Evolutionary conservation across 2,113 vertebrate genomes (phyloP).

Genomic region (Macheiramphus alcinus): DNA sequence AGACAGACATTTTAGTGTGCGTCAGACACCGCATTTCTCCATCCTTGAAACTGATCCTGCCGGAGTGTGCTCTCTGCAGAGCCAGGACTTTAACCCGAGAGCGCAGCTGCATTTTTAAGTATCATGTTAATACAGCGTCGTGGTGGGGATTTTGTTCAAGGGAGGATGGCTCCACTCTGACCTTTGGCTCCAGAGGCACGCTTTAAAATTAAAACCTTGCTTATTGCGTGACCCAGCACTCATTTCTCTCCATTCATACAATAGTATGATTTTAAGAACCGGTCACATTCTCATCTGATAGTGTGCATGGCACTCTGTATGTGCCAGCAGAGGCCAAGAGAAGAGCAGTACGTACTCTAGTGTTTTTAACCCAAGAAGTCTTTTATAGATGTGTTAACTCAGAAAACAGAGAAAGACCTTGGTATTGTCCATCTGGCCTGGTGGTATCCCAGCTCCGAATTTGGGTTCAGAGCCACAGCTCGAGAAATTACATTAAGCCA

Average conservation of each 20-base stretch:
- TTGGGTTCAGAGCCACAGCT: not conserved
- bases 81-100: conserved; percentile 47
- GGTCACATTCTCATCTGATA: not conserved
- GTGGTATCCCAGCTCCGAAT: not conserved
- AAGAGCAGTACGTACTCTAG: rapidly evolving
- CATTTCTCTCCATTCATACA: conserved; percentile 12
- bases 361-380: not conserved
- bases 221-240: not conserved
- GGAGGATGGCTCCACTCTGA: conserved; percentile 6
- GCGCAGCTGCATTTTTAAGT: conserved; percentile 47
- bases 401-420: not conserved
- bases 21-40: conserved; percentile 52
- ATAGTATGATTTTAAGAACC: not conserved
- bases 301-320: not conserved
- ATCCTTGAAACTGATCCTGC: conserved; percentile 58
- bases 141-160: conserved; percentile 34
- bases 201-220: conserved; percentile 37
- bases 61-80: conserved; percentile 23
- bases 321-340: not conserved
- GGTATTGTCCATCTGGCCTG: not conserved
- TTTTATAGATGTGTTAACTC: not conserved
- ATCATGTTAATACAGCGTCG: conserved; percentile 43
- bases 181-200: not conserved
- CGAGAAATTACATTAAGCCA: not conserved
- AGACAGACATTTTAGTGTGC: conserved; percentile 35